These are phyloP conservation scores for Myotis yumanensis DNA, from an alignment of 2,113 vertebrate species.

Conservation along the genomic window DNA sequence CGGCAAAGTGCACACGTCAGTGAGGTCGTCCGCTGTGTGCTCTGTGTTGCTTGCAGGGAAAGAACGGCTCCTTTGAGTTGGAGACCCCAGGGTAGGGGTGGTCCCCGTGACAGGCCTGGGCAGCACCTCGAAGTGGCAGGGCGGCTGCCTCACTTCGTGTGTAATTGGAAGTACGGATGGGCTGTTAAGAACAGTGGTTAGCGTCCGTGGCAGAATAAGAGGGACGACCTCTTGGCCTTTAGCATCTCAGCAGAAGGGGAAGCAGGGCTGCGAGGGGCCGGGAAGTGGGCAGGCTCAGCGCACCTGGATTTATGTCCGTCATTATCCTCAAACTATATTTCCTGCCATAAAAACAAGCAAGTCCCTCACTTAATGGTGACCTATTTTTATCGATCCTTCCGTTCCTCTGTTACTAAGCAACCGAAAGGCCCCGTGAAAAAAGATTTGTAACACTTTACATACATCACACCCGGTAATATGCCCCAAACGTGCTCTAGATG, in stretches of 20 bases:
- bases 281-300: not conserved
- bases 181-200: constrained; percentile 54
- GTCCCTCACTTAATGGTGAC: constrained; percentile 56
- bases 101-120: constrained; percentile 61
- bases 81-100: constrained; percentile 58
- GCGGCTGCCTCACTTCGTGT: constrained; percentile 40
- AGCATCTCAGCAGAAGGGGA: not conserved
- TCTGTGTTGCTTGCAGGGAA: constrained; percentile 60
- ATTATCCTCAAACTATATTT: constrained; percentile 35
- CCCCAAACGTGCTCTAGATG: constrained; percentile 47
- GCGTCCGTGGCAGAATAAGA: constrained; percentile 15
- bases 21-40: constrained; percentile 30
- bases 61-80: constrained; percentile 50
- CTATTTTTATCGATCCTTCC: constrained; percentile 66
- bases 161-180: not conserved
- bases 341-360: constrained; percentile 49
- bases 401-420: constrained; percentile 79
- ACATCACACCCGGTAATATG: constrained; percentile 51
- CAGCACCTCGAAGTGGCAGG: constrained; percentile 21
- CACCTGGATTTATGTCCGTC: constrained; percentile 60
- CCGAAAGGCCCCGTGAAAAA: constrained; percentile 52
- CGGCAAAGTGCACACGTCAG: constrained; percentile 52
- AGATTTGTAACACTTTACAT: constrained; percentile 60
- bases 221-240: not conserved
- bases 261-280: not conserved